Conservation (phyloP, 2,113 vertebrate species). For the Rhynchopsitta pachyrhyncha region DNA sequence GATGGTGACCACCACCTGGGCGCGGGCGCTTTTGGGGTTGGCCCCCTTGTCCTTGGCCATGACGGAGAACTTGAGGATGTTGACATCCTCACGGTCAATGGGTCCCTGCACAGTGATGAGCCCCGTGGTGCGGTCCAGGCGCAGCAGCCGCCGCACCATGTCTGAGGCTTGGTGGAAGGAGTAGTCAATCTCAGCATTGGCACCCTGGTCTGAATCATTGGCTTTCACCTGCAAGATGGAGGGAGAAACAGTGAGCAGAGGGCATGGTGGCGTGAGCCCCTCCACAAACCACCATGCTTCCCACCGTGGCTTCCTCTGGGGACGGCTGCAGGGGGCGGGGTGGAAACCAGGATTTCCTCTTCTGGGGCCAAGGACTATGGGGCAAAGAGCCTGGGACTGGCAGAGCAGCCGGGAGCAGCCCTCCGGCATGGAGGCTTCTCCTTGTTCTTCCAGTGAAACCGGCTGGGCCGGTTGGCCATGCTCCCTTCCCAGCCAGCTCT, state of each 20-base stretch:
- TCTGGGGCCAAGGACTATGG: slow-evolving; percentile 9
- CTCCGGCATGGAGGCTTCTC: neutral
- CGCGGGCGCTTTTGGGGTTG: slow-evolving; percentile 88
- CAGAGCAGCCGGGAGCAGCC: slow-evolving; percentile 29
- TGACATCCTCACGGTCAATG: slow-evolving; percentile 92
- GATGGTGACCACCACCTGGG: slow-evolving; percentile 85
- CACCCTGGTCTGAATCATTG: slow-evolving; percentile 90
- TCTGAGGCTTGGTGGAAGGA: slow-evolving; percentile 88
- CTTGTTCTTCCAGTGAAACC: neutral
- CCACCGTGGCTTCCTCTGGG: rapidly evolving
- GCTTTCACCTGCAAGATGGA: slow-evolving; percentile 84
- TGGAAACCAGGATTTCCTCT: slow-evolving; percentile 45
- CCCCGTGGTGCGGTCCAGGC: slow-evolving; percentile 88
- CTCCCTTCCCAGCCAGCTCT: neutral
- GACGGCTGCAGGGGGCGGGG: neutral
- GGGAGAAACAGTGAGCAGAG: neutral
- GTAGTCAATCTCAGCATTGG: slow-evolving; percentile 92
- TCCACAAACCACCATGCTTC: rapidly evolving
- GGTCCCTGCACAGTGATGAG: slow-evolving; percentile 90
- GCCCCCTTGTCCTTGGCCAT: slow-evolving; percentile 91
- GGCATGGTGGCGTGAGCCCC: rapidly evolving
- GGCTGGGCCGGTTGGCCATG: neutral
- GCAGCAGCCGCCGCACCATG: slow-evolving; percentile 86
- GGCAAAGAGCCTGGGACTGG: slow-evolving; percentile 30
- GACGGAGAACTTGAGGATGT: slow-evolving; percentile 88